Base-by-base conservation (phyloP, 2,113 vertebrate species). In the Corythaeola cristata region DNA sequence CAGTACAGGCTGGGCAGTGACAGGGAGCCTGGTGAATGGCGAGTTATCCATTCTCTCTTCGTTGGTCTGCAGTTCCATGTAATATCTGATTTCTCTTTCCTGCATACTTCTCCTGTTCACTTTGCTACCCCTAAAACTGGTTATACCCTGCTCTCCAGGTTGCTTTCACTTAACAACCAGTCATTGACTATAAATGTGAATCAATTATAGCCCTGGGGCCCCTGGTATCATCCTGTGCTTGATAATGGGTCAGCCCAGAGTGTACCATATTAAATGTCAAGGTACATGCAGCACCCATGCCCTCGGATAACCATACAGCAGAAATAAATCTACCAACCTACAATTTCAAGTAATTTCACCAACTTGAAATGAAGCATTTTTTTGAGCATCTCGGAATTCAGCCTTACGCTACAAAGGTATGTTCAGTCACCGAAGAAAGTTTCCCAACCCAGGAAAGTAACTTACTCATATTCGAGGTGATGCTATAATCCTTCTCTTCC, bases 21-120 rank as follows among this genome's bases (percentile, higher is more conserved):
- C 2, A 2, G 52, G 24, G 20, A 50, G 35, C 6, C 16, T 21
- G 24, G 13, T 8, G 52, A 71, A 1, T 2, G 1, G 6, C 2
- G 5, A 78, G 8, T 13, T 14, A 1, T 1, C 44, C 30, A 1
- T 6, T n/a, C 33, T 22, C 59, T 30, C 63, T 17, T 15, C 39
- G 2, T 1, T 33, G 30, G 21, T 32, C 53, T 90, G 49, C 91
- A 90, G 15, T 4, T 44, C 58, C 63, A 52, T 5, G 5, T 62
- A 75, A 22, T 35, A 47, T 2, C 69, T 27, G 49, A 23, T 20
- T 69, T 80, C 22, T 39, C 33, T 5, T 63, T 69, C 33, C 72
- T 88, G 87, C 80, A 35, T 26, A 6, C 18, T 62, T 27, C 12
- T 68, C 18, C 55, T 41, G 9, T 13, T 87, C 35, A 5, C 33